phyloP scores from a whole-genome alignment of 2,888 invertebrate genomes.

The Oscheius myriophilus region DNA sequence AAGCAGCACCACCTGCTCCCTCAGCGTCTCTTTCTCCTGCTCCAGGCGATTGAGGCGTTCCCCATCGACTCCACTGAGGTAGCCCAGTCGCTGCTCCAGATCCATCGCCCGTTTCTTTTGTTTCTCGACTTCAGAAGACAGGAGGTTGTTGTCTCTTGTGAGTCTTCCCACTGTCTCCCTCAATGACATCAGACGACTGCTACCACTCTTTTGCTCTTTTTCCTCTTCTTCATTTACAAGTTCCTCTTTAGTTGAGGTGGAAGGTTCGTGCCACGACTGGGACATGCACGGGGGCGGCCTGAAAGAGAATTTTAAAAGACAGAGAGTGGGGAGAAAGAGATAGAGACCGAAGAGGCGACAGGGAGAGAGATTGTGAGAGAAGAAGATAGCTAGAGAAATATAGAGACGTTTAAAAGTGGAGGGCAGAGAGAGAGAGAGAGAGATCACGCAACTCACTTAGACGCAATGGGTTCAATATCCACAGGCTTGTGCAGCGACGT shows the following conservation, averaged over 20 bases:
- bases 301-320: neutral
- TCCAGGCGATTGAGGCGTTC: conserved; percentile 29
- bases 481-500: conserved; percentile 20
- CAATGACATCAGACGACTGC: conserved; percentile 40
- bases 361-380: too few relatives aligned
- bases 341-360: neutral
- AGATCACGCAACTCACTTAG: neutral
- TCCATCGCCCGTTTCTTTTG: neutral
- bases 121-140: conserved; percentile 34
- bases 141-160: conserved; percentile 42
- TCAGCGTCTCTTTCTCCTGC: conserved; percentile 28
- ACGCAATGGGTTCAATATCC: neutral
- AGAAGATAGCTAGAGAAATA: too few relatives aligned
- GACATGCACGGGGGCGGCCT: conserved; percentile 41
- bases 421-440: neutral
- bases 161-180: conserved; percentile 50
- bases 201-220: conserved; percentile 39
- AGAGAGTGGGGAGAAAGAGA: too few relatives aligned
- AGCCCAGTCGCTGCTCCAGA: conserved; percentile 13
- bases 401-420: too few relatives aligned
- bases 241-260: conserved; percentile 3
- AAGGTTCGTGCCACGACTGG: conserved; percentile 51
- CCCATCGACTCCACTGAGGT: conserved; percentile 9
- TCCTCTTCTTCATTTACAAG: neutral
- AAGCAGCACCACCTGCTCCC: conserved; percentile 27